Conservation (phyloP, 2,888 invertebrate genomes). For the Cinara cedri region DNA sequence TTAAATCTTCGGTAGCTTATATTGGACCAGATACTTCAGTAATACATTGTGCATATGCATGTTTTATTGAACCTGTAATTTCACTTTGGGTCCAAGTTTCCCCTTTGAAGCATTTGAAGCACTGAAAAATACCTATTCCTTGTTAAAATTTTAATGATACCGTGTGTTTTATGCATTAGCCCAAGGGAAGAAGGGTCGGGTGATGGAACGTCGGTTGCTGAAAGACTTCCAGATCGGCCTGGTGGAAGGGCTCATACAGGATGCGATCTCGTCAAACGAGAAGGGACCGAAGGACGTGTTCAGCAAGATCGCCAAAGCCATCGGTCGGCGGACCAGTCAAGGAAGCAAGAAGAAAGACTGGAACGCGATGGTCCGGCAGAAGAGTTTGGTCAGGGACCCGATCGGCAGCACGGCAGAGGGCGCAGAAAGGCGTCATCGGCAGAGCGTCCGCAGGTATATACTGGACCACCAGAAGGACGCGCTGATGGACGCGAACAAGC, state of each 20-base stretch:
- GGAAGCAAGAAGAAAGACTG: slow-evolving; percentile 74
- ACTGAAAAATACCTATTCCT: too few relatives aligned
- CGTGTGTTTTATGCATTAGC: slow-evolving; percentile 32
- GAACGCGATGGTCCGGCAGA: slow-evolving; percentile 81
- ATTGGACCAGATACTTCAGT: too few relatives aligned
- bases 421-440: slow-evolving; percentile 70
- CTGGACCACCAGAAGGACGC: slow-evolving; percentile 71
- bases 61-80: too few relatives aligned
- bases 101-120: too few relatives aligned
- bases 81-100: too few relatives aligned
- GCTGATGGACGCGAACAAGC: slow-evolving; percentile 74
- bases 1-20: too few relatives aligned
- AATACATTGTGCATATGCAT: too few relatives aligned
- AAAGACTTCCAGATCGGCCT: slow-evolving; percentile 91
- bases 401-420: slow-evolving; percentile 80
- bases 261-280: slow-evolving; percentile 70
- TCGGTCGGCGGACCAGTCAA: slow-evolving; percentile 70
- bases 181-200: slow-evolving; percentile 79
- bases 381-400: slow-evolving; percentile 74
- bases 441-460: slow-evolving; percentile 75
- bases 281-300: slow-evolving; percentile 80
- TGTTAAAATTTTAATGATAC: too few relatives aligned
- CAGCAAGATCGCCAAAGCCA: slow-evolving; percentile 80
- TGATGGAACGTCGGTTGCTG: slow-evolving; percentile 83
- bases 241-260: slow-evolving; percentile 80